A percentile compares a stretch with the other conserved stretches of the same genome.
Evolutionary conservation across 2,888 invertebrate species (phyloP).

Genomic region (Tupiocoris notatus): DNA sequence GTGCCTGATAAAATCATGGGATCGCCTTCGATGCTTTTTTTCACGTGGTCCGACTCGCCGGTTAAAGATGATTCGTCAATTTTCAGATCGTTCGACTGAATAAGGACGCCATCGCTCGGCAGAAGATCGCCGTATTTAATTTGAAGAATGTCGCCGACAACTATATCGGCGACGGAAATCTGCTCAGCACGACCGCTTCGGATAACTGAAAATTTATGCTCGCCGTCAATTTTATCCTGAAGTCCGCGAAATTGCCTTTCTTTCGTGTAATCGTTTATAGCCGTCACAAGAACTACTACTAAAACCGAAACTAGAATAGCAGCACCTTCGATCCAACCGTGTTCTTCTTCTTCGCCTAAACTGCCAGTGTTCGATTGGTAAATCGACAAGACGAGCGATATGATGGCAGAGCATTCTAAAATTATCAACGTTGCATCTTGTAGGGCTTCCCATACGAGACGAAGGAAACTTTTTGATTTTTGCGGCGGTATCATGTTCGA

Average conservation of each 20-base stretch:
- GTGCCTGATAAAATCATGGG: slow-evolving; percentile 61
- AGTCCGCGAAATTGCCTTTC: slow-evolving; percentile 66
- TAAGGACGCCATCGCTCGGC: slow-evolving; percentile 65
- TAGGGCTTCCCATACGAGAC: slow-evolving; percentile 98
- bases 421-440: slow-evolving; percentile 99
- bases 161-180: slow-evolving; percentile 61
- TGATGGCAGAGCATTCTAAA: slow-evolving; percentile 95
- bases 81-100: slow-evolving; percentile 66
- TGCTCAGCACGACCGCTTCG: slow-evolving; percentile 59
- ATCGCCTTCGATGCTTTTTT: slow-evolving; percentile 61
- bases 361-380: slow-evolving; percentile 57
- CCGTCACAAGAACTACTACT: slow-evolving; percentile 65
- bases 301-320: slow-evolving; percentile 65
- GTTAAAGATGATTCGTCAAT: slow-evolving; percentile 67
- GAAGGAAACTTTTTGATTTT: slow-evolving; percentile 97
- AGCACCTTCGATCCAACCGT: slow-evolving; percentile 66
- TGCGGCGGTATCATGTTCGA: slow-evolving; percentile 99
- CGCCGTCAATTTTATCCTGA: slow-evolving; percentile 63
- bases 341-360: slow-evolving; percentile 50
- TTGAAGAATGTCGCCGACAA: slow-evolving; percentile 64
- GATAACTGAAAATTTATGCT: slow-evolving; percentile 64
- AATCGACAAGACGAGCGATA: slow-evolving; percentile 95
- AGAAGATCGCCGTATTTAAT: slow-evolving; percentile 62
- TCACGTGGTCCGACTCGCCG: slow-evolving; percentile 69
- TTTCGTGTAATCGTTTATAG: slow-evolving; percentile 67